phyloP scores from a whole-genome alignment of 2,113 vertebrate species.

The Ageneiosus marmoratus region DNA sequence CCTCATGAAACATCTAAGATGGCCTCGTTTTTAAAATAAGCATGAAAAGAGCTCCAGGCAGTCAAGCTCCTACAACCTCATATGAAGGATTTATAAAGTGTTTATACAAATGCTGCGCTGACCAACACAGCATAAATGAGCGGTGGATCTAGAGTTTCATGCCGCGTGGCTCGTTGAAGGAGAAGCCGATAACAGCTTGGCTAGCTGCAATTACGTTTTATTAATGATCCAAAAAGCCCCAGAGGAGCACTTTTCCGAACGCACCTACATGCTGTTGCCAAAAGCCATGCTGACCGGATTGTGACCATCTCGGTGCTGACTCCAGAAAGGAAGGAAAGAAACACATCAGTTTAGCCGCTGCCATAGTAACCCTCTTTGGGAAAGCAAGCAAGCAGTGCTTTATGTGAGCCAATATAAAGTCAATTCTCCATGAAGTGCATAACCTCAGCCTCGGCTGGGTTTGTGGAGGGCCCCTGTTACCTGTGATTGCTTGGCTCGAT shows the following conservation, averaged over 20 bases:
- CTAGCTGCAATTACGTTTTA: slow-evolving; percentile 68
- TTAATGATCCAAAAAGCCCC: slow-evolving; percentile 64
- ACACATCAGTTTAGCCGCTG: slow-evolving; percentile 51
- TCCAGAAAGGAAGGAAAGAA: slow-evolving; percentile 35
- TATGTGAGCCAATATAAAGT: slow-evolving; percentile 58
- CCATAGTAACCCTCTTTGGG: slow-evolving; percentile 52
- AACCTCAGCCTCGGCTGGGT: slow-evolving; percentile 34
- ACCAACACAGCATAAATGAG: slow-evolving; percentile 58
- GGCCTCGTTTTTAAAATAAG: slow-evolving; percentile 67
- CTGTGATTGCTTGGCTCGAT: slow-evolving; percentile 48
- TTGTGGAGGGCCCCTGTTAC: slow-evolving; percentile 50
- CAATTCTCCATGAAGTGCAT: slow-evolving; percentile 56
- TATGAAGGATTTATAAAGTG: slow-evolving; percentile 68
- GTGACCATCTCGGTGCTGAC: slow-evolving; percentile 42
- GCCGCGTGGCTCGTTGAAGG: slow-evolving; percentile 60
- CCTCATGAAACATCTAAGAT: slow-evolving; percentile 64
- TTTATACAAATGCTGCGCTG: slow-evolving; percentile 65
- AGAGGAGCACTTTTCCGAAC: slow-evolving; percentile 29
- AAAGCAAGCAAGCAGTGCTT: slow-evolving; percentile 45
- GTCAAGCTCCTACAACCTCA: slow-evolving; percentile 16
- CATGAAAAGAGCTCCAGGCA: slow-evolving; percentile 45
- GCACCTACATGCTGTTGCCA: slow-evolving; percentile 48
- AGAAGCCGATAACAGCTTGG: slow-evolving; percentile 69
- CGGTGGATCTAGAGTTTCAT: slow-evolving; percentile 63
- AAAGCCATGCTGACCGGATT: slow-evolving; percentile 42